phyloP scores from a whole-genome alignment of 30 jellyfish, hydroid and myxozoan species.

The Aurelia aurita region DNA sequence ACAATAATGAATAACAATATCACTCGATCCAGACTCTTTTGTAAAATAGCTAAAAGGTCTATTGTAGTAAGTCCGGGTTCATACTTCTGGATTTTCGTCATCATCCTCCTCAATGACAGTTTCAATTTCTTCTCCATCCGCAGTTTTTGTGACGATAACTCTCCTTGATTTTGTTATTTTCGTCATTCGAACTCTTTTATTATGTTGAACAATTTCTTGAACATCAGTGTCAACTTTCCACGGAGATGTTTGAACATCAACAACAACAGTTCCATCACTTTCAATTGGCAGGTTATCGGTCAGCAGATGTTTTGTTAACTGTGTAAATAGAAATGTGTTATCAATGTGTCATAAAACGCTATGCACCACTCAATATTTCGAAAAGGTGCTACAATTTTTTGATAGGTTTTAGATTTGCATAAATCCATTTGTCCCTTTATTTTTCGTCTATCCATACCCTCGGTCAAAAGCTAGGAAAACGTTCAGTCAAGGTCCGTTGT shows the following conservation, averaged over 20 bases:
- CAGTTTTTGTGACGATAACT: slow-evolving; percentile 58
- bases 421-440: no score
- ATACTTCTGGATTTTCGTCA: slow-evolving; percentile 53
- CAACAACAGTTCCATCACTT: slow-evolving; percentile 10
- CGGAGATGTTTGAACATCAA: slow-evolving; percentile 64
- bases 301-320: neutral
- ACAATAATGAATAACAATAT: no score
- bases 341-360: no score
- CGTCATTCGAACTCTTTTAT: slow-evolving; percentile 59
- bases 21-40: no score
- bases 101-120: slow-evolving; percentile 70
- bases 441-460: no score
- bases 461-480: no score
- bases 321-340: no score
- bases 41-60: neutral
- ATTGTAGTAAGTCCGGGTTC: neutral
- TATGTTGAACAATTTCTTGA: slow-evolving; percentile 51
- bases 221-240: slow-evolving; percentile 61
- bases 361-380: no score
- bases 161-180: slow-evolving; percentile 47
- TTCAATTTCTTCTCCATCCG: slow-evolving; percentile 66
- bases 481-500: no score
- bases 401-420: neutral
- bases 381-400: no score
- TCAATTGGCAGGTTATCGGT: slow-evolving; percentile 18